Base-by-base conservation (phyloP, 2,888 invertebrate genomes). In the Horisme vitalbata region DNA sequence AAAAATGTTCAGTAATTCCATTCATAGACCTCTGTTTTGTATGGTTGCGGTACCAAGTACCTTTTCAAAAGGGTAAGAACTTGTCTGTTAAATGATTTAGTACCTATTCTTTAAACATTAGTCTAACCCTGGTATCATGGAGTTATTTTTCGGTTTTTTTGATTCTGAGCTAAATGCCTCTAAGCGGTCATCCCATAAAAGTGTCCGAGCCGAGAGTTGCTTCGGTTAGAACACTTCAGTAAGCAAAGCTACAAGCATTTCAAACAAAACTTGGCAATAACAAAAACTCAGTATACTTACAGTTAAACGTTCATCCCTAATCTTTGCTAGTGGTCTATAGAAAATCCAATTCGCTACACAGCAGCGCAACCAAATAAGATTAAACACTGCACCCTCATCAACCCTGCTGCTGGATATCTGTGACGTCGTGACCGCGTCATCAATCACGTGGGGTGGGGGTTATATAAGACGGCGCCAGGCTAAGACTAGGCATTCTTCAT, bases 321-420 rank as follows among this genome's bases (percentile, higher is more conserved):
- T 26, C 27, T 20, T 21, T 14, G 21, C 21, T 39, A 36, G 15
- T 31, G 32, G 28, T 30, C 13, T 35, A 41, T 38, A 36, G 36
- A 36, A 23, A 30, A 45, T 43, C 31, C 43, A 21, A 45, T 55
- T 48, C 24, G 35, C 35, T 45, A 38, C 37, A 44, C 44, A 46
- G 56, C 57, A 50, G 41, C 61, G 53, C 56, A 65, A 61, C 66
- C 71, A 70, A 73, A 71, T 71, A 70, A 63, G 66, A 68, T 82
- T 74, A 80, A 75, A 73, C 69, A 71, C 69, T 65, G 74, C 75
- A 82, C 79, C 79, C 75, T 71, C 72, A 72, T 81, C 79, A 76
- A 61, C 60, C 59, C 62, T 59, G 65, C 58, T 63, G 26, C 14
- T 20, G 24, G 65, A 65, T 66, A 68, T 63, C 65, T 58, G 74